Evolutionary conservation across 2,888 invertebrate species (phyloP), one percentile per base, ranked within the genome.

Genomic region (Cybosia mesomella): DNA sequence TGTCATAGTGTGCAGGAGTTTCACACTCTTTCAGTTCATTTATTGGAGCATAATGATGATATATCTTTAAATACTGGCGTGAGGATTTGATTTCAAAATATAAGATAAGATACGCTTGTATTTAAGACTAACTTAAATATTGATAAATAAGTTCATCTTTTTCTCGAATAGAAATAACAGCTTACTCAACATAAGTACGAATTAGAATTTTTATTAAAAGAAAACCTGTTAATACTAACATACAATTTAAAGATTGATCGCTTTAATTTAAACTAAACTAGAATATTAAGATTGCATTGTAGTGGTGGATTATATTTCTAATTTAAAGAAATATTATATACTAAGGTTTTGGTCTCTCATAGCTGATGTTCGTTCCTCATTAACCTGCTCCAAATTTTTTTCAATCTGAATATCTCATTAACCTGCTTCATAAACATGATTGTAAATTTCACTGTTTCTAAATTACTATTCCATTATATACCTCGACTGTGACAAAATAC

Each of bases 201-300:
- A 71, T 70, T 80, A 79, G 75, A 70, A 70, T 76, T 80, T 80
- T 75, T 81, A 65, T 76, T 70, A 64, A 75, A 73, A 83, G 76
- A 83, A 84, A 82, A 83, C 77, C 76, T 83, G 77, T 80, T 82
- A 79, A 84, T 75, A 84, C 79, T 85, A 86, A 81, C 72, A 82
- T 76, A 83, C 81, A 82, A 85, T 86, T 84, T 81, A 67, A 80
- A 83, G 85, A 87, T 83, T 81, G 84, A 84, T 89, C 86, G 92
- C 92, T 92, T 92, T 90, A 88, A 88, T 89, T 90, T 89, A 88
- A 87, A 87, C 74, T 89, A 79, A 82, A 85, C 81, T 85, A 86
- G 82, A 86, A 84, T 69, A 77, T 71, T 91, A 91, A 92, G 89
- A 87, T 87, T 86, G 86, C 87, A 85, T 85, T 90, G 89, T 91